These are phyloP conservation scores for Nipponia nippon DNA, from an alignment of 2,113 vertebrate species.

Conservation along the genomic window DNA sequence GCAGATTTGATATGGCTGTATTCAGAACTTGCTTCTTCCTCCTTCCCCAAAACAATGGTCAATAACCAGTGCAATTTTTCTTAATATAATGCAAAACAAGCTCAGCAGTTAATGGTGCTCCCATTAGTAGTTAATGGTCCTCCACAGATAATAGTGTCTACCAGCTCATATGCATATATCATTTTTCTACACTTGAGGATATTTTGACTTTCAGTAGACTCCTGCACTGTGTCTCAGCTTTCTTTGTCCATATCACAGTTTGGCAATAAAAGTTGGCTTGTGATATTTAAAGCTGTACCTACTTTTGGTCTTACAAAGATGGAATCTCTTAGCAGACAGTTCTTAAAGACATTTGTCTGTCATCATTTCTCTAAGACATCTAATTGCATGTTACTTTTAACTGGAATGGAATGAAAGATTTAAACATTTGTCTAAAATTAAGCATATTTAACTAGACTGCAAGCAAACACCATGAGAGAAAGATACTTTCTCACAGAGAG, in stretches of 20 bases:
- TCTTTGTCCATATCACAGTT: neutral
- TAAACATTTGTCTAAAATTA: neutral
- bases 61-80: neutral
- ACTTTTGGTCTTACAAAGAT: neutral
- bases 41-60: neutral
- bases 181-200: neutral
- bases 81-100: neutral
- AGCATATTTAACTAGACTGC: neutral
- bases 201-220: neutral
- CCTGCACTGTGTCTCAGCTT: neutral
- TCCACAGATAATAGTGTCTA: neutral
- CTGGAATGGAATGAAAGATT: neutral
- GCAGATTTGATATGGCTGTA: neutral
- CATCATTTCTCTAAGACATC: neutral
- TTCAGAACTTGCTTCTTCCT: neutral
- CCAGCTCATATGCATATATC: neutral
- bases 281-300: neutral
- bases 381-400: neutral
- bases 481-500: neutral
- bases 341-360: neutral
- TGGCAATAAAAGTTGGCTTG: accelerated
- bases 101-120: neutral
- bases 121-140: neutral
- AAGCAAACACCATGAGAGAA: neutral
- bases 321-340: neutral